Percentiles rank a stretch among this genome's conserved stretches.
These are phyloP conservation scores for Marcusenius ussheri DNA, from an alignment of 2,113 vertebrate genomes.

Conservation along the genomic window DNA sequence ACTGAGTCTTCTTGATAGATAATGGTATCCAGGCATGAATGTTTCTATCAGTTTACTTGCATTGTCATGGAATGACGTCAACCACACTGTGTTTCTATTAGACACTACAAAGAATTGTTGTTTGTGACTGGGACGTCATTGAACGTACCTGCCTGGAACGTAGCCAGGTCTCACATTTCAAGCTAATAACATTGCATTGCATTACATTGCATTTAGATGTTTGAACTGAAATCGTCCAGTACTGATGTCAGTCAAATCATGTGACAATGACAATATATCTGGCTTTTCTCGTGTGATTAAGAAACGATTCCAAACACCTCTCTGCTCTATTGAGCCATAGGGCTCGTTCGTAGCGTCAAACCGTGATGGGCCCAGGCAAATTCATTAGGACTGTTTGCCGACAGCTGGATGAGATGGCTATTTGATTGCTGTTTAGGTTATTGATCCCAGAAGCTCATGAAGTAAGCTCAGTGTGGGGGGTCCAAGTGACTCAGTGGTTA, in stretches of 20 bases:
- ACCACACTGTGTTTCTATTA: neutral
- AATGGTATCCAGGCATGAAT: neutral
- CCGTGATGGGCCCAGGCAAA: conserved; percentile 17
- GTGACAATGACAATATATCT: neutral
- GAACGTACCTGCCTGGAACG: neutral
- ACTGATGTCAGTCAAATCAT: conserved; percentile 24
- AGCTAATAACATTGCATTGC: conserved; percentile 16
- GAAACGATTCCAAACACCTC: conserved; percentile 11
- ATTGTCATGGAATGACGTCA: neutral
- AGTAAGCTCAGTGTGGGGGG: conserved; percentile 18
- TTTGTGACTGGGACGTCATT: neutral
- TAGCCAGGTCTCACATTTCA: neutral
- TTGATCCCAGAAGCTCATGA: conserved; percentile 31
- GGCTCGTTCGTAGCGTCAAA: conserved; percentile 13
- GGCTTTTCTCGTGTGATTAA: conserved; percentile 14
- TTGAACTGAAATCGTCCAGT: conserved; percentile 36
- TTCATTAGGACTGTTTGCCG: conserved; percentile 20
- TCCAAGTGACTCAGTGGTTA: conserved; percentile 32
- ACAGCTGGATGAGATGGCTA: conserved; percentile 1
- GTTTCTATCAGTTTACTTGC: neutral
- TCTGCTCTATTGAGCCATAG: conserved; percentile 8
- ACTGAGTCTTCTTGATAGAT: neutral
- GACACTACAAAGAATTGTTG: neutral
- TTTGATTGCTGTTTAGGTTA: conserved; percentile 25
- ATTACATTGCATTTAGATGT: conserved; percentile 16